Conservation (phyloP, 2,797 vertebrate genomes). For the Streptopelia turtur region DNA sequence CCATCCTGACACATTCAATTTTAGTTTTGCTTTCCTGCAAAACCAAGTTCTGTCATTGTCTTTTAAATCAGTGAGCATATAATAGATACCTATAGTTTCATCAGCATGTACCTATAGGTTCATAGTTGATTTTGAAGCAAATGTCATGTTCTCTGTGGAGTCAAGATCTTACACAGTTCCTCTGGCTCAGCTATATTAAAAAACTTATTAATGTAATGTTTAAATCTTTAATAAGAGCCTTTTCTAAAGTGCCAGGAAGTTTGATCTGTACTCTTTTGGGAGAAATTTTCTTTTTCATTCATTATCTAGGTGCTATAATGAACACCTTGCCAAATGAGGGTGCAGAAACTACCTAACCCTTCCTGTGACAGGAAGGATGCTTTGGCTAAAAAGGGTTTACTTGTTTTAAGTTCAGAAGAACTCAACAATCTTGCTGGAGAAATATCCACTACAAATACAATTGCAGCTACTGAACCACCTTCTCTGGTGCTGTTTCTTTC, state of each 20-base stretch:
- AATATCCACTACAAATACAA: background rate
- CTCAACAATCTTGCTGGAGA: background rate
- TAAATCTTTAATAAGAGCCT: background rate
- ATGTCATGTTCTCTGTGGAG: background rate
- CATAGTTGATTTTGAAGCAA: background rate
- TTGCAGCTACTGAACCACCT: background rate
- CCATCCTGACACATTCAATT: background rate
- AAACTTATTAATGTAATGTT: background rate
- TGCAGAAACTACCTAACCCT: background rate
- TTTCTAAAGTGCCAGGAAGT: background rate
- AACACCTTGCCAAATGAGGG: background rate
- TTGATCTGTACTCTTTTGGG: background rate
- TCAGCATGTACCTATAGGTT: background rate
- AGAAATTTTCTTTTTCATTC: background rate
- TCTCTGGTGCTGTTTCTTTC: background rate
- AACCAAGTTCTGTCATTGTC: background rate
- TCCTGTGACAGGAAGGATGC: background rate
- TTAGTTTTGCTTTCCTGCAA: background rate
- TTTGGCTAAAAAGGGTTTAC: background rate
- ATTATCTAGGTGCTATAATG: background rate
- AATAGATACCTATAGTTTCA: background rate
- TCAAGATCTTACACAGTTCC: background rate
- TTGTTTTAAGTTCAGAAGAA: background rate
- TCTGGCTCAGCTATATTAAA: background rate
- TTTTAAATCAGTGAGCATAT: background rate